Conservation (phyloP, 2,113 vertebrate species). For the Rhegmatorhina hoffmannsi region DNA sequence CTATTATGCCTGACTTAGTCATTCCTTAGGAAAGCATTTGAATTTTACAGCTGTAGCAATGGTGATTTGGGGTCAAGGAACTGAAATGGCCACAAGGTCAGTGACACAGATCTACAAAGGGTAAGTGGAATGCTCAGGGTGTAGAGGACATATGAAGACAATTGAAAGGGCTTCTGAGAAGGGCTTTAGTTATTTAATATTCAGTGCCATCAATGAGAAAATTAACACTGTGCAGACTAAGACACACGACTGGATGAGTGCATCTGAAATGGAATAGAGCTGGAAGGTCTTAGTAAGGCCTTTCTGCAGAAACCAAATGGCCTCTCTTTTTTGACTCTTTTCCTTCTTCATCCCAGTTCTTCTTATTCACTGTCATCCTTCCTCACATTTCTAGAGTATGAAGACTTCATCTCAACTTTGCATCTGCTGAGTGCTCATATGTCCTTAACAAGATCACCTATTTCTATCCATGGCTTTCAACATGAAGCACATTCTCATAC, state of each 20-base stretch:
- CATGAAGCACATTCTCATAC: not conserved
- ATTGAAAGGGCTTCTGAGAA: not conserved
- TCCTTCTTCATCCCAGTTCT: not conserved
- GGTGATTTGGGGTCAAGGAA: not conserved
- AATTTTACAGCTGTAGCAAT: not conserved
- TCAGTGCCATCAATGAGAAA: not conserved
- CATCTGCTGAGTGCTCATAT: not conserved
- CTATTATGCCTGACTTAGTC: not conserved
- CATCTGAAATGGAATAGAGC: not conserved
- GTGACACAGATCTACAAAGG: not conserved
- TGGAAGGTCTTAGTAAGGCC: not conserved
- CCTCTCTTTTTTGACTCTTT: not conserved
- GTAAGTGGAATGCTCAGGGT: not conserved
- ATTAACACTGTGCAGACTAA: not conserved
- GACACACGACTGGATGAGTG: not conserved
- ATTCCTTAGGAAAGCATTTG: not conserved
- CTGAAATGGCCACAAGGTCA: not conserved
- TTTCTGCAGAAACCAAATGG: not conserved
- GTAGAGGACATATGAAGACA: rapidly evolving
- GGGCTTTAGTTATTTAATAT: not conserved
- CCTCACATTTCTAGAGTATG: not conserved
- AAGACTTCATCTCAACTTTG: not conserved
- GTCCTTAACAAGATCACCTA: not conserved
- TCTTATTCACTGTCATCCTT: not conserved
- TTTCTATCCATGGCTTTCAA: not conserved